These are phyloP conservation scores for Acinonyx jubatus DNA, from an alignment of 2,113 vertebrate genomes.

Conservation along the genomic window DNA sequence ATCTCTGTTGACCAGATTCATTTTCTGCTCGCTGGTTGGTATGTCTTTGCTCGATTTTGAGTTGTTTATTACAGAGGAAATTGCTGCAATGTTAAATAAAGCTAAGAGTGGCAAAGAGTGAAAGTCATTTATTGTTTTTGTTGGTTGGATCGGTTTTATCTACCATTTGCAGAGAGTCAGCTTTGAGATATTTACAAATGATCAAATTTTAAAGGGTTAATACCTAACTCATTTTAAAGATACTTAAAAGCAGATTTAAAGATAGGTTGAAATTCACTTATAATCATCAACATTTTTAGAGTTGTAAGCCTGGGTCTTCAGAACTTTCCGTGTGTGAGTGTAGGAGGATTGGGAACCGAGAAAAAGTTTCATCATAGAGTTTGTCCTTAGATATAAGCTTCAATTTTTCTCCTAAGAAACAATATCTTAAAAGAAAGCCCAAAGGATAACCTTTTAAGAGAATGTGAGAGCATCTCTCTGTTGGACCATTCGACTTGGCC, in stretches of 20 bases:
- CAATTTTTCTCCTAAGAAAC: slow-evolving; percentile 60
- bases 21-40: slow-evolving; percentile 28
- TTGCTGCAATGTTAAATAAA: slow-evolving; percentile 48
- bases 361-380: slow-evolving; percentile 21
- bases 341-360: neutral
- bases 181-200: neutral
- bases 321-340: neutral
- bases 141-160: neutral
- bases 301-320: neutral
- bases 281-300: neutral
- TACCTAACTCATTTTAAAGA: neutral
- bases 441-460: slow-evolving; percentile 61
- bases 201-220: neutral
- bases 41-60: neutral
- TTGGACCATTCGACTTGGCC: slow-evolving; percentile 30
- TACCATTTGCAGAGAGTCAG: neutral
- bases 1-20: slow-evolving; percentile 54
- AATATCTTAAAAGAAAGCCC: slow-evolving; percentile 60
- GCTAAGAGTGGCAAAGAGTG: neutral
- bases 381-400: slow-evolving; percentile 32
- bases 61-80: slow-evolving; percentile 42
- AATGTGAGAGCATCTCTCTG: slow-evolving; percentile 44
- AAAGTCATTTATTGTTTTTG: neutral
- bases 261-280: neutral
- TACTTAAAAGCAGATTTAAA: neutral